A percentile compares a stretch with the other conserved stretches of the same genome.
phyloP scores from a whole-genome alignment of 2,888 invertebrate genomes.

The Lottia gigantea region DNA sequence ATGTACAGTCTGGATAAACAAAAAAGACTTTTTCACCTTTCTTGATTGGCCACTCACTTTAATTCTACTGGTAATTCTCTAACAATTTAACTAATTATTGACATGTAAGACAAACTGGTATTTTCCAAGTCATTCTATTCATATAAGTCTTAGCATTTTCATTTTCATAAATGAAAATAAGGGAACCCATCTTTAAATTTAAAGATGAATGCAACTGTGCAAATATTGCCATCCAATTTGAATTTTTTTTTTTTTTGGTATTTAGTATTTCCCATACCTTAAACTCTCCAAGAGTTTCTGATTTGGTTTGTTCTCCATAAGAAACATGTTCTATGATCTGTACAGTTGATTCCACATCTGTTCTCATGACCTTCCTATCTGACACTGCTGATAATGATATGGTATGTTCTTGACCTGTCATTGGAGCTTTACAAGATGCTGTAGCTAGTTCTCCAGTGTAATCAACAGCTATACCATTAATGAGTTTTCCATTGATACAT shows the following conservation, averaged over 20 bases:
- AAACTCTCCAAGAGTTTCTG: not conserved
- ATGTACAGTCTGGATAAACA: too few species aligned
- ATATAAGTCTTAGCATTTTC: too few species aligned
- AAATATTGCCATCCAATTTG: too few species aligned
- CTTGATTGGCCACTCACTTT: too few species aligned
- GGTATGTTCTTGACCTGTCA: not conserved
- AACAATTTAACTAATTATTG: too few species aligned
- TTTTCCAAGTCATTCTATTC: too few species aligned
- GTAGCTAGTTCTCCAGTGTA: not conserved
- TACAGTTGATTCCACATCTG: not conserved
- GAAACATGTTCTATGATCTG: constrained; percentile 1
- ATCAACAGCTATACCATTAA: not conserved
- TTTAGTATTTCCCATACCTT: not conserved
- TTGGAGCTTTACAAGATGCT: not conserved
- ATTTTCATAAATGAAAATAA: too few species aligned
- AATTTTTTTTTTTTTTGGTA: not conserved
- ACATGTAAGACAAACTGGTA: too few species aligned
- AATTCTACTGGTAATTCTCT: too few species aligned
- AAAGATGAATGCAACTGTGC: too few species aligned
- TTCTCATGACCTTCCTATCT: constrained; percentile 12
- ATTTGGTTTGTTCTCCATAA: not conserved
- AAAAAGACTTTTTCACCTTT: too few species aligned
- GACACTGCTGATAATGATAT: constrained; percentile 16
- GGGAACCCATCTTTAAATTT: too few species aligned
- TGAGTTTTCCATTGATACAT: constrained; percentile 16